Evolutionary conservation across 1,140 invertebrate genomes (phyloP), one percentile per base, ranked within the genome.

Genomic region (Melitaea cinxia): DNA sequence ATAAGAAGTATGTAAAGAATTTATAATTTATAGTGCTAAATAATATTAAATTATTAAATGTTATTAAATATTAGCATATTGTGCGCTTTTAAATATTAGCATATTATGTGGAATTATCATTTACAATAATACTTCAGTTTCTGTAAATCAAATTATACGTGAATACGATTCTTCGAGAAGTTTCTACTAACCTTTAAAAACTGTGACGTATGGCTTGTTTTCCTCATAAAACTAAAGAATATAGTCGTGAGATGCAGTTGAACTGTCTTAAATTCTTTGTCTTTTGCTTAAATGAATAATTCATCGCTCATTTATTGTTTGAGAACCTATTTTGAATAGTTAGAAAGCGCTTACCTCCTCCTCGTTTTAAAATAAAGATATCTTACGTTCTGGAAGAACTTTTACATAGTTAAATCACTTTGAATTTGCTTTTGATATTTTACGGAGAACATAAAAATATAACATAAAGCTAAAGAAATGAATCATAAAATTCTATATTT

Each of bases 281-380:
- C 58, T 57, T 65, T 61, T 56, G 49, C 56, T 67, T 55, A 39
- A 55, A 67, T 67, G 65, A 67, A 67, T 67, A 67, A 61, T 67
- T 67, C 65, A 61, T 33, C 42, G 53, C 58, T 67, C 65, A 61
- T 61, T 67, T 67, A 61, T 52, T 61, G 53, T 60, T 67, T 37
- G 26, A 56, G 23, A 67, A 67, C 65, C 61, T 52, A 67, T 50
- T 61, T 52, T 60, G 53, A 35, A 61, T 61, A 67, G 65, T 67
- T 56, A 24, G 42, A 52, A 66, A 61, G n/a, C 58, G 65, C 39
- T 67, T 61, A 49, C 50, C 30, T 30, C 24, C 42, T 49, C 50
- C 52, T 57, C 39, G 26, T 24, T 58, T 47, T 66, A 55, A 47
- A 58, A 60, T 12, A 60, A 55, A 37, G 21, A 66, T 66, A 28